Evolutionary conservation across 2,888 invertebrate genomes (phyloP), one percentile per base, ranked within the genome.

Genomic region (Gibbula magus): DNA sequence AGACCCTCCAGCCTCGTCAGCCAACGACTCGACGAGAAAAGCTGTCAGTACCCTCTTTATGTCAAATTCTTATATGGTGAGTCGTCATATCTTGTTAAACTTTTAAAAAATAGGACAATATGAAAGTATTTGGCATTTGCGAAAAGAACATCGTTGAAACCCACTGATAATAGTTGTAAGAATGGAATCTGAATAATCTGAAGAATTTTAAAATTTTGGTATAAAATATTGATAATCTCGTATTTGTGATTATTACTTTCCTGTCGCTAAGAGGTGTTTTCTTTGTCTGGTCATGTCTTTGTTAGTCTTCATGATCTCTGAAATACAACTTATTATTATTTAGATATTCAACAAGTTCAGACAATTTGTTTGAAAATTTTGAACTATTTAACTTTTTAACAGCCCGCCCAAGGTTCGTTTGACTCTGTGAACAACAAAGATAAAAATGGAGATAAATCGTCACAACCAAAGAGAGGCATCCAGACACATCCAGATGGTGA

Each of bases 401-500:
- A 75, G 75, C 53, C 87, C 39, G 80, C 88, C 61, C 84, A 88
- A 51, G 88, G 86, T 29, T 82, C 88, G 45, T 89, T 88, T 79
- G 91, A 91, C 39, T 87, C 88, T 74, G 85, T 88, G 61, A 81
- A 86, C 52, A 86, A 84, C 73, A 92, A 92, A 87, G 92, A 92
- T 83, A 85, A 87, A 39, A 92, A 92, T 75, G 80, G 79, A 39
- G 82, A 81, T 32, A 92, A 91, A 82, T 81, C 85, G 8, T 81
- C 87, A 56, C 82, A 82, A 80, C 95, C 88, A 76, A 93, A 93
- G 86, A 87, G 96, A 94, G 98, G 98, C 90, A 98, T 99, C 92
- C 97, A 98, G 94, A 98, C 98, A 88, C 96, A 96, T 92, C 96
- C 97, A 74, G 98, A 99, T 94, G 98, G 98, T 96, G 92, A 90